These are phyloP conservation scores for Chrysocyon brachyurus DNA, from an alignment of 2,797 vertebrate genomes.

Conservation along the genomic window DNA sequence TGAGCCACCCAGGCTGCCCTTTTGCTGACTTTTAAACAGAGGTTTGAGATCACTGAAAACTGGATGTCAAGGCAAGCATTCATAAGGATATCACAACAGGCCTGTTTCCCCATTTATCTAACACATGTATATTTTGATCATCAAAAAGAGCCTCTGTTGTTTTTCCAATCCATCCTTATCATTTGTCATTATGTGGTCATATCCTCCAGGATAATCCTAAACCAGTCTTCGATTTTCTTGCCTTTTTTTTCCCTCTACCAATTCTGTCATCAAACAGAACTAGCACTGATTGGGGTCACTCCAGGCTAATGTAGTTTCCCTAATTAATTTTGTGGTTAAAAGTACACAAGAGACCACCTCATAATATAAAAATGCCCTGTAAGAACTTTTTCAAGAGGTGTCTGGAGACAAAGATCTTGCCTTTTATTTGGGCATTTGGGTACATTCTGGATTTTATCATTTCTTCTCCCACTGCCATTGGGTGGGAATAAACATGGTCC, in stretches of 20 bases:
- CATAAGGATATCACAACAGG: not conserved
- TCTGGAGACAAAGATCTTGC: conserved; percentile 19
- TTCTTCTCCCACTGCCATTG: not conserved
- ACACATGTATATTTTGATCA: not conserved
- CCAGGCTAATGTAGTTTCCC: conserved; percentile 56
- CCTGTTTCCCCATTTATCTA: not conserved
- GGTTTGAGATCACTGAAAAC: not conserved
- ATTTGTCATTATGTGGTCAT: not conserved
- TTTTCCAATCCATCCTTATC: not conserved
- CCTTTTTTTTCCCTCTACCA: not conserved
- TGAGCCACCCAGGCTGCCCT: not conserved
- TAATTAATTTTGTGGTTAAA: conserved; percentile 46
- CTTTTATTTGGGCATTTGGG: not conserved
- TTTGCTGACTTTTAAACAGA: not conserved
- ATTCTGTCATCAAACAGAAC: conserved; percentile 66
- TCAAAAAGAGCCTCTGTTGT: not conserved
- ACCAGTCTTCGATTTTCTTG: not conserved
- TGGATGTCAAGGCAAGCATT: not conserved
- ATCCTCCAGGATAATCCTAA: not conserved
- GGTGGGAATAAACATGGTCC: not conserved
- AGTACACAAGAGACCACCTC: not conserved
- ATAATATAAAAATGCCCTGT: not conserved
- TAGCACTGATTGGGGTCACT: conserved; percentile 57
- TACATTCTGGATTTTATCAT: not conserved
- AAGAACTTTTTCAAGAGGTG: conserved; percentile 28